Evolutionary conservation across 2,888 invertebrate species (phyloP).

Genomic region (Cancer borealis): DNA sequence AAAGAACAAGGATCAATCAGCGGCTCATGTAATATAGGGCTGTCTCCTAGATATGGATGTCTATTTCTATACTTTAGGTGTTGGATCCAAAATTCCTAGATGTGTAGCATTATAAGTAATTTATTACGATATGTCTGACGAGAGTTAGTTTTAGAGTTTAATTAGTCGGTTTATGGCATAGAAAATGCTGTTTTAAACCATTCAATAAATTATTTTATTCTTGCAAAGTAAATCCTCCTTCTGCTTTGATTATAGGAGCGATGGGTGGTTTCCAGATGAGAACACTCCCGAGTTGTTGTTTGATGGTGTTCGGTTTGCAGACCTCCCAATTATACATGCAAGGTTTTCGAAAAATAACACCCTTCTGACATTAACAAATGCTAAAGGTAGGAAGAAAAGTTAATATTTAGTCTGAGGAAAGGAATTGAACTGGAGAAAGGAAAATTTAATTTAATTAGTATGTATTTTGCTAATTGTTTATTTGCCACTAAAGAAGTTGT

Average conservation of each 20-base stretch:
- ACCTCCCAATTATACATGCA: slow-evolving; percentile 91
- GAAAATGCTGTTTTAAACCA: not conserved
- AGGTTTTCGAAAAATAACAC: slow-evolving; percentile 93
- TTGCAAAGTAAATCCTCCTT: slow-evolving; percentile 16
- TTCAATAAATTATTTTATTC: slow-evolving; percentile 3
- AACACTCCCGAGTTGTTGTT: slow-evolving; percentile 87
- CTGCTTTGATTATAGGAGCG: slow-evolving; percentile 83
- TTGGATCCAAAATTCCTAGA: too few relatives aligned
- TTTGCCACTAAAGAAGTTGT: not conserved
- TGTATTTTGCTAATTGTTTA: slow-evolving; percentile 61
- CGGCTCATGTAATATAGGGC: too few relatives aligned
- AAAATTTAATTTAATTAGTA: not conserved
- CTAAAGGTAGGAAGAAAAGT: slow-evolving; percentile 82
- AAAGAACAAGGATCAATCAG: too few relatives aligned
- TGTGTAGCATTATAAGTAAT: not conserved
- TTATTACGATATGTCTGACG: not conserved
- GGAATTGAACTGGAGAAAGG: not conserved
- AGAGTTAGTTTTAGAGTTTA: not conserved
- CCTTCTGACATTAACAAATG: slow-evolving; percentile 87
- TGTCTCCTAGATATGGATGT: too few relatives aligned
- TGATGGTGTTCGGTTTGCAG: slow-evolving; percentile 88
- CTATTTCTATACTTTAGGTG: too few relatives aligned
- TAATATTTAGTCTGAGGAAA: not conserved
- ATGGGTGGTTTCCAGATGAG: slow-evolving; percentile 87
- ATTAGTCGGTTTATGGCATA: not conserved